These are phyloP conservation scores for Brachyopa scutellaris DNA, from an alignment of 2,888 invertebrate species.

Conservation along the genomic window DNA sequence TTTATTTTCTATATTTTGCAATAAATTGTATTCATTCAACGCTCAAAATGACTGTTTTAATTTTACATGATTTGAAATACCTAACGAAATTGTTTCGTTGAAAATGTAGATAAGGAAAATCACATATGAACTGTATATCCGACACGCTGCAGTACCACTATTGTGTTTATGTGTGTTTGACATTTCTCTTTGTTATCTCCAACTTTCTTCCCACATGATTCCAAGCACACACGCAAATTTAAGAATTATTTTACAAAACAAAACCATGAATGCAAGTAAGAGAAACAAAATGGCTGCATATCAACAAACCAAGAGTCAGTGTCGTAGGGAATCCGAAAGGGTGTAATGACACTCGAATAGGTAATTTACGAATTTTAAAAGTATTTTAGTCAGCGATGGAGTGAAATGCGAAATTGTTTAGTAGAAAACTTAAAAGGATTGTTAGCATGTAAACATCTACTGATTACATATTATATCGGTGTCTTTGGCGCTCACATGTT, in stretches of 20 bases:
- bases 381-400: too few relatives aligned
- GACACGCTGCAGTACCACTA: background rate
- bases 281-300: conserved; percentile 26
- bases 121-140: background rate
- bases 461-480: too few relatives aligned
- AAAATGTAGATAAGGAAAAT: background rate
- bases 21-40: conserved; percentile 15
- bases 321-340: background rate
- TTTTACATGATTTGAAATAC: too few relatives aligned
- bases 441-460: too few relatives aligned
- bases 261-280: background rate
- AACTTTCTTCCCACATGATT: background rate
- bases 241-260: background rate
- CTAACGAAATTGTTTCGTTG: background rate
- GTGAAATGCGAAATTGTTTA: too few relatives aligned
- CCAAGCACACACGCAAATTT: background rate
- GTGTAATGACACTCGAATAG: background rate
- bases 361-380: too few relatives aligned
- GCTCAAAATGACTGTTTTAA: background rate
- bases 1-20: background rate
- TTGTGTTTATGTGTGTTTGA: background rate
- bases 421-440: too few relatives aligned
- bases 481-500: too few relatives aligned
- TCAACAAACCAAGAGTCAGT: background rate
- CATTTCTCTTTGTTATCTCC: background rate